These are phyloP conservation scores for Noctua janthe DNA, from an alignment of 2,888 invertebrate genomes.

Conservation along the genomic window DNA sequence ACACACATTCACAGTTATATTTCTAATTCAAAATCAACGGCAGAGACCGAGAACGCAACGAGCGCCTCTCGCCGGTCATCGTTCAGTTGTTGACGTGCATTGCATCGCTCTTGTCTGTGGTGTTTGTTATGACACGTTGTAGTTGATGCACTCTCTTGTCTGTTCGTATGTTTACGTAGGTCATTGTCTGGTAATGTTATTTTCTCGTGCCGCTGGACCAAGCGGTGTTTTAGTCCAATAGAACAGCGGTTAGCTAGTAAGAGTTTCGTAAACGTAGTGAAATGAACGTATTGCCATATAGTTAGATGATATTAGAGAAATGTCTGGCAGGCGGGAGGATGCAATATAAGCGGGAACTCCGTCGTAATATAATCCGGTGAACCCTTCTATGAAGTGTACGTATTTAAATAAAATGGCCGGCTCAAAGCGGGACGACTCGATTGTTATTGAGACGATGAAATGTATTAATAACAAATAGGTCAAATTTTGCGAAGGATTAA, in stretches of 20 bases:
- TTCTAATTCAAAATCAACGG: conserved; percentile 32
- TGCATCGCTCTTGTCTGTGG: conserved; percentile 51
- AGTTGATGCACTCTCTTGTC: conserved; percentile 75
- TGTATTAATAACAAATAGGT: conserved; percentile 81
- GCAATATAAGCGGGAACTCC: conserved; percentile 79
- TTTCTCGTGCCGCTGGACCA: conserved; percentile 74
- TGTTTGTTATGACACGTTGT: conserved; percentile 52
- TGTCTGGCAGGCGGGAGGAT: conserved; percentile 87
- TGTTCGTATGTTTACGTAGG: conserved; percentile 79
- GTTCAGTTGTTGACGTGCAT: conserved; percentile 47
- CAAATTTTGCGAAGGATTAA: conserved; percentile 87
- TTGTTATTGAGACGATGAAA: conserved; percentile 74
- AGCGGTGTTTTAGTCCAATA: conserved; percentile 84
- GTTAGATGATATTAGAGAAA: conserved; percentile 86
- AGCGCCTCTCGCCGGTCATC: conserved; percentile 63
- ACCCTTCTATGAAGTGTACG: conserved; percentile 88
- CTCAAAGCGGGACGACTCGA: conserved; percentile 80
- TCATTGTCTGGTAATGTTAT: conserved; percentile 82
- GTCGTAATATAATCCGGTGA: conserved; percentile 77
- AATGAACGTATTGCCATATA: conserved; percentile 87
- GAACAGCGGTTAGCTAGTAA: conserved; percentile 84
- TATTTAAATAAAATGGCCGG: conserved; percentile 79
- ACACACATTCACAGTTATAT: conserved; percentile 43
- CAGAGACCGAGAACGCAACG: conserved; percentile 53
- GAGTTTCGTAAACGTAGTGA: conserved; percentile 86